Base-by-base conservation (phyloP, 2,888 invertebrate species). In the Lepidochrysops patricia region DNA sequence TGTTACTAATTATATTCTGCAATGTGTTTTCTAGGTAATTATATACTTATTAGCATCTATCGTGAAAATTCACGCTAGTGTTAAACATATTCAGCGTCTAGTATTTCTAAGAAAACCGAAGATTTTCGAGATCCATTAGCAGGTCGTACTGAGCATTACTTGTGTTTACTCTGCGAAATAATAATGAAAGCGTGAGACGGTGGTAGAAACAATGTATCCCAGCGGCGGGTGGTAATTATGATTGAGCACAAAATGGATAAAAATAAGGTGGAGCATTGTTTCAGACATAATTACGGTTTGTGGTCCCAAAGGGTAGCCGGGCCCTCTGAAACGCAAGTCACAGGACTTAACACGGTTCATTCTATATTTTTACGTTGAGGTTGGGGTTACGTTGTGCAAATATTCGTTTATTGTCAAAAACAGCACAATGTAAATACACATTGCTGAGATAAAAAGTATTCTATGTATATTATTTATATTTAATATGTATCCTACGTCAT, bases 201-300 rank as follows among this genome's bases (percentile, higher is more conserved):
- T 84, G 84, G 84, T 84, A 72, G 71, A 69, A 75, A 78, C 77
- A 80, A 82, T 76, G 80, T 76, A 72, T 82, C 86, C 86, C 82
- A 66, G 64, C 77, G 85, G 84, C 78, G 69, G 71, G 67, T 67
- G 71, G 79, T 88, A 87, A 89, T 89, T 89, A 88, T 88, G 88
- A 89, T 89, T 86, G 88, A 89, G 87, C 86, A 81, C 79, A 84
- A 83, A 87, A 84, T 80, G 84, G 84, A 80, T 89, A 88, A 89
- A 89, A 89, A 89, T 87, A 76, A 84, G 79, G 74, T 68, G 70
- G 74, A 70, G 82, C 76, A 83, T 88, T 89, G 88, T 89, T 87
- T 85, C 84, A 80, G 78, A 76, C 77, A 77, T 88, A 89, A 89
- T 89, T 89, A 87, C 75, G 85, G 87, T 88, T 85, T 86, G 87